Evolutionary conservation across 2,797 vertebrate genomes (phyloP).

Genomic region (Hemibagrus guttatus): DNA sequence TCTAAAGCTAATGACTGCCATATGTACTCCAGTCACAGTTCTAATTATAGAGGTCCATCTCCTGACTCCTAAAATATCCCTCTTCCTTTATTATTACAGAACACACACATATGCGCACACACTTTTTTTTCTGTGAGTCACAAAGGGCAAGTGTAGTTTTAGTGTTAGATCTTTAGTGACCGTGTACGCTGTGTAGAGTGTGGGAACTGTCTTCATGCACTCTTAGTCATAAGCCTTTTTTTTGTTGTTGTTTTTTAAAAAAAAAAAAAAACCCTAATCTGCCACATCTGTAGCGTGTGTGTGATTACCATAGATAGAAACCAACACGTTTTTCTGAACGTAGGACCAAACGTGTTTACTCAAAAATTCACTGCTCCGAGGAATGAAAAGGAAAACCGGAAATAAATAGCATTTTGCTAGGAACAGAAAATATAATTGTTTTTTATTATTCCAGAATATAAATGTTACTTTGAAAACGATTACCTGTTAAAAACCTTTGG

Average conservation of each 20-base stretch:
- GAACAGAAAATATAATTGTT: neutral
- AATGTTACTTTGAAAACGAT: neutral
- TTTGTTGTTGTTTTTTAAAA: neutral
- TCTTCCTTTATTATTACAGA: constrained; percentile 46
- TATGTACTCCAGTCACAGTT: constrained; percentile 53
- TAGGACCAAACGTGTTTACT: neutral
- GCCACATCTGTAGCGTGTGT: neutral
- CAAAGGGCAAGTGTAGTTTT: constrained; percentile 1
- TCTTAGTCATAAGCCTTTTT: too few species aligned
- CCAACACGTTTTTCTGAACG: neutral
- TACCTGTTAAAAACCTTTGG: neutral
- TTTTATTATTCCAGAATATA: neutral
- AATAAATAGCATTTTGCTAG: neutral
- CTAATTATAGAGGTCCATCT: constrained; percentile 58
- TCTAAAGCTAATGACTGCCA: constrained; percentile 55
- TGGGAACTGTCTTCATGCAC: neutral
- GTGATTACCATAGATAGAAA: neutral
- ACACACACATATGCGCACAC: neutral
- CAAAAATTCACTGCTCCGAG: neutral
- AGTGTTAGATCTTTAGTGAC: neutral
- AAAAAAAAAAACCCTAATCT: too few species aligned
- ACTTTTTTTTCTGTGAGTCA: neutral
- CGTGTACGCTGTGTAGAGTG: neutral
- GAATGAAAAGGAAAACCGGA: neutral
- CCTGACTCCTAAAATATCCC: constrained; percentile 52